Conservation (phyloP, 2,888 invertebrate genomes). For the Drosophila basisetae region DNA sequence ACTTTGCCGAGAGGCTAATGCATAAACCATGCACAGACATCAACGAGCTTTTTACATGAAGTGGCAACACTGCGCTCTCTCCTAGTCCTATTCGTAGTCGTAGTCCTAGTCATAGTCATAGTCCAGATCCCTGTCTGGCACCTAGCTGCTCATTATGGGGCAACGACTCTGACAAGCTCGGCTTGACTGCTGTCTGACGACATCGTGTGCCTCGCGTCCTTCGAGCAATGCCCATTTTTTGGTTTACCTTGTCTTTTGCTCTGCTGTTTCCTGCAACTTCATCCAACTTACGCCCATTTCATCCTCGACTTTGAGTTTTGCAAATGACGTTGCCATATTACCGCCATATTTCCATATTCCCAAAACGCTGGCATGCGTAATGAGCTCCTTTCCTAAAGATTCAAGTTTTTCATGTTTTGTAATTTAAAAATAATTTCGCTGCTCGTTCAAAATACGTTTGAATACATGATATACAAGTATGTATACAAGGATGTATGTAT, state of each 20-base stretch:
- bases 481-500: not conserved
- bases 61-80: slow-evolving; percentile 30
- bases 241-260: slow-evolving; percentile 58
- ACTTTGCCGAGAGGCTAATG: slow-evolving; percentile 74
- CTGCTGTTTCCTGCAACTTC: slow-evolving; percentile 28
- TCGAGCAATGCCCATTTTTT: slow-evolving; percentile 49
- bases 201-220: slow-evolving; percentile 40
- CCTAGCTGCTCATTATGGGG: slow-evolving; percentile 72
- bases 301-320: slow-evolving; percentile 30
- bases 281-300: slow-evolving; percentile 10
- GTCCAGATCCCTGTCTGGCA: slow-evolving; percentile 31
- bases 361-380: slow-evolving; percentile 72
- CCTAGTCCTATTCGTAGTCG: slow-evolving; percentile 47
- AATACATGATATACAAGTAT: slow-evolving; percentile 3
- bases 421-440: slow-evolving; percentile 72
- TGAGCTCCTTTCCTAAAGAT: slow-evolving; percentile 53
- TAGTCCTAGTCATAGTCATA: slow-evolving; percentile 9
- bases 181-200: slow-evolving; percentile 19
- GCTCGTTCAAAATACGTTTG: slow-evolving; percentile 40
- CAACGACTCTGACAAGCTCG: slow-evolving; percentile 59
- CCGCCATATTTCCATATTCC: slow-evolving; percentile 65
- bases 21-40: slow-evolving; percentile 81
- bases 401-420: slow-evolving; percentile 67
- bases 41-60: slow-evolving; percentile 67
- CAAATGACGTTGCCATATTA: slow-evolving; percentile 45